Evolutionary conservation across 2,888 invertebrate species (phyloP).

Genomic region (Ectropis crepuscularia): DNA sequence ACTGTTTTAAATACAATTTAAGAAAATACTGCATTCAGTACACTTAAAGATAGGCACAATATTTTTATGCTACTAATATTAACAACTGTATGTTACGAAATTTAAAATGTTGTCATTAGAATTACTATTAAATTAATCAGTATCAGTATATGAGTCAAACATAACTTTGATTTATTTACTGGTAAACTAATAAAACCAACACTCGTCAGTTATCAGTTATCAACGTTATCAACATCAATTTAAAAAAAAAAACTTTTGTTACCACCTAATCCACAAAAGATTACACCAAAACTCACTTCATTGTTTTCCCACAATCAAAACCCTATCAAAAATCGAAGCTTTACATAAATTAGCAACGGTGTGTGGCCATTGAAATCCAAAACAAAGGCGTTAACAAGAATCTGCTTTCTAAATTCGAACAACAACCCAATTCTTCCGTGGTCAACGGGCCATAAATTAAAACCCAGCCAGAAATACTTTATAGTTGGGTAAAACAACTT

Average conservation of each 20-base stretch:
- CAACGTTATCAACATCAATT: not conserved
- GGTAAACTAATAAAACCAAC: no score
- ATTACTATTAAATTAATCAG: no score
- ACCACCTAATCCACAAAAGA: conserved; percentile 10
- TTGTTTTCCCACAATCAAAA: conserved; percentile 33
- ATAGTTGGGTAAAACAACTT: conserved; percentile 19
- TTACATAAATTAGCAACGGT: conserved; percentile 61
- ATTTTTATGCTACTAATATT: no score
- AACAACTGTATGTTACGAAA: no score
- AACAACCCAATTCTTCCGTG: conserved; percentile 73
- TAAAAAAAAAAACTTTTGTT: not conserved
- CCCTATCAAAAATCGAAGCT: conserved; percentile 37
- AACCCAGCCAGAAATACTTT: conserved; percentile 55
- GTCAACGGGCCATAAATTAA: conserved; percentile 75
- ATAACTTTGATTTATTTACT: no score
- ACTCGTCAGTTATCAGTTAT: no score
- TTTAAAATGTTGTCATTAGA: no score
- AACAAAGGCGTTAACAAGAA: conserved; percentile 42
- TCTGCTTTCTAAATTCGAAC: conserved; percentile 57
- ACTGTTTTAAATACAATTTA: no score
- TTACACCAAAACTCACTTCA: conserved; percentile 41
- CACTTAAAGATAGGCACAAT: no score
- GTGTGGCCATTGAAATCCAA: conserved; percentile 56
- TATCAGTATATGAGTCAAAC: no score
- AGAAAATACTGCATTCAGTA: no score